Base-by-base conservation (phyloP, 2,113 vertebrate genomes). In the Daubentonia madagascariensis region DNA sequence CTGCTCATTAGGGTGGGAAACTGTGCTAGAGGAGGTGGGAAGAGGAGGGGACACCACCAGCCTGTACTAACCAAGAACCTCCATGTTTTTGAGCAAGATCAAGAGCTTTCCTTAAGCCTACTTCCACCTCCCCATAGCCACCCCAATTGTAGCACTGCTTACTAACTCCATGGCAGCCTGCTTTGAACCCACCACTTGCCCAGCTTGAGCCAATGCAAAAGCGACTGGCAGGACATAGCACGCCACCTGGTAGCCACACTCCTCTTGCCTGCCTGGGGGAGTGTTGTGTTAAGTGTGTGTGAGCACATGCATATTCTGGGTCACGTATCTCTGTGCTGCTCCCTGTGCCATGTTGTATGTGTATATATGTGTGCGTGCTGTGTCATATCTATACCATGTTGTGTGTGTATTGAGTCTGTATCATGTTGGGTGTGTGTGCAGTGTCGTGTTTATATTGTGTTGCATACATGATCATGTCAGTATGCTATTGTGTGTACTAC, bases 21-120 rank as follows among this genome's bases (percentile, higher is more conserved):
- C 23, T 59, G 18, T 8, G 0, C 52, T 37, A 81, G 52, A 78
- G 35, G 37, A 67, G 11, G 11, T 40, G 28, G 3, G 12, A 14
- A 1, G 13, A 6, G 6, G 0, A 22, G 10, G n/a, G 32, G 52
- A 10, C 0, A 25, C 23, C 67, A 61, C 23, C 16, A 50, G 52
- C 13, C 25, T 43, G 14, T 32, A 80, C 43, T 80, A 96, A 85
- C 25, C 65, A 75, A 81, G 85, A 40, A 73, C 35, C 28, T 88
- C n/a, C 52, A 72, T 61, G 25, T 83, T 94, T 88, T 54, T 90
- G 25, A 40, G 25, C 25, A 40, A 59, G 20, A 59, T 54, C 17
- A 52, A 63, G 50, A 75, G 50, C 43, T 81, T 94, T 85, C 37
- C 3, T 75, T 37, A 16, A 14, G 18, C 30, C 45, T 43, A 17